Conservation (phyloP, 2,797 vertebrate species). For the Furcifer pardalis region DNA sequence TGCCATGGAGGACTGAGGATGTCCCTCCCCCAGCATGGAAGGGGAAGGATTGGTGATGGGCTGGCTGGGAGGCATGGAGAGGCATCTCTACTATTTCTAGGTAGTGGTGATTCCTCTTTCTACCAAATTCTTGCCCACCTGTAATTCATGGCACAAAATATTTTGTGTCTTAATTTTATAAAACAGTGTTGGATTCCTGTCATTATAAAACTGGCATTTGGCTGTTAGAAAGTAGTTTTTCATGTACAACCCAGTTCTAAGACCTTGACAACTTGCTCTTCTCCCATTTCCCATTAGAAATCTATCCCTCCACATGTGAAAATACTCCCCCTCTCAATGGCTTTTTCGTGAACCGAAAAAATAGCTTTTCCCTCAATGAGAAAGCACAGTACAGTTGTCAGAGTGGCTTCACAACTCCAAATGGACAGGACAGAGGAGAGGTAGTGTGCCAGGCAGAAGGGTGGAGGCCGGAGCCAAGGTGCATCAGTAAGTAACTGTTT, state of each 20-base stretch:
- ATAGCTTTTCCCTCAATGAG: rapidly evolving
- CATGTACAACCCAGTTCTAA: too few relatives aligned
- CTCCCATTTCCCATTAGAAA: slow-evolving; percentile 52
- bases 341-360: rapidly evolving
- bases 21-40: too few relatives aligned
- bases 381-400: not conserved
- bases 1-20: too few relatives aligned
- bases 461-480: slow-evolving; percentile 66
- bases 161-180: too few relatives aligned
- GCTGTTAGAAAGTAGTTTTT: not conserved
- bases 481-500: slow-evolving; percentile 70
- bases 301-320: slow-evolving; percentile 23
- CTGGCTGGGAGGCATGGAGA: not conserved
- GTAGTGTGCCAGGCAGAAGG: slow-evolving; percentile 49
- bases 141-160: not conserved
- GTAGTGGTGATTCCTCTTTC: not conserved
- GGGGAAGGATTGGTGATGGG: too few relatives aligned
- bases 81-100: not conserved
- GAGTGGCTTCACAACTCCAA: slow-evolving; percentile 47
- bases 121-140: not conserved
- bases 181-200: not conserved
- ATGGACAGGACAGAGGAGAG: slow-evolving; percentile 24
- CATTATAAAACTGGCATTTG: not conserved
- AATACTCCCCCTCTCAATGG: not conserved
- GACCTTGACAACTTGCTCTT: not conserved